Evolutionary conservation across 2,113 vertebrate species (phyloP), one percentile per base, ranked within the genome.

Genomic region (cat (Felis catus)): DNA sequence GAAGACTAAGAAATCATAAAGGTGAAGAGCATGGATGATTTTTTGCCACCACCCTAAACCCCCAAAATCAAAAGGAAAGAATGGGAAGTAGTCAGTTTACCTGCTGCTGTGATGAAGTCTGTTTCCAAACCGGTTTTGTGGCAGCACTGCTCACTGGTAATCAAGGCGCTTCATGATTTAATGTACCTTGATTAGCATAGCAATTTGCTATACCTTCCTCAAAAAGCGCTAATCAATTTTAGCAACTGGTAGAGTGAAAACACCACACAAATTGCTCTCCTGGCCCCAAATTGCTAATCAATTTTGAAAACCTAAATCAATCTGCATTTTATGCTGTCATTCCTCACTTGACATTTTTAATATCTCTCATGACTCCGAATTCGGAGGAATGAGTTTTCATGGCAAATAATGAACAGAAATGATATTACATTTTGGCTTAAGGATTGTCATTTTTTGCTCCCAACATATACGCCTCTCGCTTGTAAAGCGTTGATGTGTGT

Each of bases 151-250:
- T 94, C 84, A 97, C 55, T 91, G 68, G 63, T 95, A 98, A 98
- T 98, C 97, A 98, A 98, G 80, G 74, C 39, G 36, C 97, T 98
- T 98, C 91, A 92, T 95, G 95, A 98, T 95, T 98, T 98, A 98
- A 98, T 99, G 98, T 98, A 96, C 95, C 78, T 97, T 98, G 96
- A 98, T 98, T 98, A 98, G 45, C 91, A 90, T 58, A 93, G 81
- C 87, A 91, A 97, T 97, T 97, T 97, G 10, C 86, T 96, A 84
- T 61, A 96, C 90, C 89, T 98, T 98, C 88, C 96, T 98, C 66
- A 89, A 97, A 97, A 98, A 97, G 14, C 39, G 51, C 65, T 98
- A 98, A 98, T 98, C 98, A 98, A 98, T 98, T 98, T 98, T 95
- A 98, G 76, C 88, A 96, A 98, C 81, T 80, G 39, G 36, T 97